Base-by-base conservation (phyloP, 2,797 vertebrate species). In the Sebastes vulpes region DNA sequence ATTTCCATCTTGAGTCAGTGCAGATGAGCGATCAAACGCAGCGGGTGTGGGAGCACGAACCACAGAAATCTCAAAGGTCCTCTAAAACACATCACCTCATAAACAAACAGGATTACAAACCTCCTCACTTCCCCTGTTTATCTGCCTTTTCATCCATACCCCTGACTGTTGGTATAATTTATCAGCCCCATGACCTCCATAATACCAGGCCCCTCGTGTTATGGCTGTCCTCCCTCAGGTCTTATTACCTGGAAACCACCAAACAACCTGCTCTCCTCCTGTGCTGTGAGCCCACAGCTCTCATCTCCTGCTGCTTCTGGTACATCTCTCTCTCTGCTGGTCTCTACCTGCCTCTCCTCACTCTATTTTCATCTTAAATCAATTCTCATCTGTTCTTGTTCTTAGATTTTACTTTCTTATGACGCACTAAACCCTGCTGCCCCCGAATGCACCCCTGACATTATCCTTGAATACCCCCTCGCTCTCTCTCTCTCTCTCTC, bases 231-330 rank as follows among this genome's bases (percentile, higher is more conserved):
- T 89, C 75, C 81, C 86, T 72, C 72, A 64, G 77, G 75, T 69
- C 54, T 79, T 23, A 77, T 87, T 69, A 82, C 91, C 82, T 90
- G 78, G 79, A 89, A 89, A 84, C 83, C 54, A 52, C 20, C 72
- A 57, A 75, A 75, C 79, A 77, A 9, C 53, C 52, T 16, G 0
- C 6, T 82, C 58, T 12, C 78, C 85, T 54, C 38, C 73, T 61
- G 78, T 2, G 66, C 25, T 50, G 20, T 0, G 21, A 72, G 25
- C 67, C 21, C 29, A 65, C 38, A 48, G 65, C 59, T n/a, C 31
- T 80, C 64, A 14, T 53, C 71, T 63, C 68, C 80, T 48, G 60
- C 54, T 75, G 57, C 46, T 1, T 42, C 38, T 18, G 35, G n/a
- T 12, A 3, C n/a, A n/a, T 54, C 48, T 66, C 58, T 81, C 46